phyloP scores from a whole-genome alignment of 2,113 vertebrate species.

The Chrysemys picta region DNA sequence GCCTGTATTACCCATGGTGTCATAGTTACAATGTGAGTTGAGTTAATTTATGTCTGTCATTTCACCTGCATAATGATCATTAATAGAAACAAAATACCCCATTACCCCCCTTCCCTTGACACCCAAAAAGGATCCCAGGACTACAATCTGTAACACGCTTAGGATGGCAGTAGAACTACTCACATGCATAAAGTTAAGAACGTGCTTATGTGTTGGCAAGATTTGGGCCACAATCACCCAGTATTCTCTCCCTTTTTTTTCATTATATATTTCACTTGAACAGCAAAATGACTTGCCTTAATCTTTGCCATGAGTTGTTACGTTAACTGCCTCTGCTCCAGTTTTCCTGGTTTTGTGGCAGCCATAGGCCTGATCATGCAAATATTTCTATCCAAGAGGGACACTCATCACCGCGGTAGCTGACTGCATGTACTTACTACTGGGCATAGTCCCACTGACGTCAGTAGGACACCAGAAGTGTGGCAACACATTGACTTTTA shows the following conservation, averaged over 20 bases:
- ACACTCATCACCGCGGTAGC: neutral
- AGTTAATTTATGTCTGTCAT: neutral
- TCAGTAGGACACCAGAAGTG: neutral
- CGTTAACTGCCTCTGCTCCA: neutral
- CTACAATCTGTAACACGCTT: neutral
- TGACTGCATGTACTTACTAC: fast-evolving
- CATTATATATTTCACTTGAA: neutral
- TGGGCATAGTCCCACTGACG: fast-evolving
- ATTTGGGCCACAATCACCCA: neutral
- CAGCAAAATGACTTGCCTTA: neutral
- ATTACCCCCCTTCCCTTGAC: neutral
- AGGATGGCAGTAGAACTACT: slow-evolving; percentile 5
- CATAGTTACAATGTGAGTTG: neutral
- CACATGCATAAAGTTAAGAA: neutral
- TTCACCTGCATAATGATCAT: fast-evolving
- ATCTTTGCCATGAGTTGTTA: neutral
- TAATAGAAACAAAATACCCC: fast-evolving
- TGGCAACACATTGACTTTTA: neutral
- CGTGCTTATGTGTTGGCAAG: neutral
- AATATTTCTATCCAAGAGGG: fast-evolving
- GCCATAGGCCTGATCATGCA: neutral
- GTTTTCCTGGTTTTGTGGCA: neutral
- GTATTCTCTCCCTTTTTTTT: neutral
- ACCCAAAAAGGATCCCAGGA: neutral
- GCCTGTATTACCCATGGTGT: fast-evolving